Base-by-base conservation (phyloP, 2,888 invertebrate genomes). In the Caenorhabditis japonica region DNA sequence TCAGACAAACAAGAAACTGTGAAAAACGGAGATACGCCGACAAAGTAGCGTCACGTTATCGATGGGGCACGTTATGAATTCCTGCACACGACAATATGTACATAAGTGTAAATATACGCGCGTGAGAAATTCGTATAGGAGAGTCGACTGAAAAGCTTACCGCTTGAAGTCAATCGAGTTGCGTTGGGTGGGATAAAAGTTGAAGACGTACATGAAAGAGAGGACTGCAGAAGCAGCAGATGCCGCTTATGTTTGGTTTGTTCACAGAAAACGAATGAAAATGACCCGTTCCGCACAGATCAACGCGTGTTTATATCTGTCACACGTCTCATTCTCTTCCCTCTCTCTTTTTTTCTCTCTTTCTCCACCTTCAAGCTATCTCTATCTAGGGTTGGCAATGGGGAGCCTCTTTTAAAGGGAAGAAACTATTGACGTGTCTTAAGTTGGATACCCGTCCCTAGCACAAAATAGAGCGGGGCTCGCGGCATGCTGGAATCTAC, bases 181-280 rank as follows among this genome's bases (percentile, higher is more conserved):
- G 12, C 17, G 36, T 33, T 38, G 39, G 15, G 56, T 56, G 17
- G 64, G 64, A 56, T 64, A 64, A 46, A 64, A 64, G 38, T 64
- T 64, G 43, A 64, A 64, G 1, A 64, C 64, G 30, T 64, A 64
- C 64, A 64, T 64, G n/a, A n/a, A n/a, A n/a, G n/a, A n/a, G n/a
- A n/a, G n/a, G n/a, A 33, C 52, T 46, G 44, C 21, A 13, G 49
- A 27, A 41, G 27, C 30, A n/a, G n/a, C n/a, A n/a, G n/a, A n/a
- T n/a, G n/a, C n/a, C n/a, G n/a, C n/a, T n/a, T n/a, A n/a, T n/a
- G 17, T 19, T 55, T 8, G 27, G 13, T 21, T 17, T 43, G 34
- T 27, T 23, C 33, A 25, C 3, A 21, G 15, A 13, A 12, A 23
- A 36, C 19, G 21, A 41, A 55, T 21, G 38, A 52, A 55, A 15